Conservation (phyloP, 2,888 invertebrate genomes). For the Amphipoea oculea region DNA sequence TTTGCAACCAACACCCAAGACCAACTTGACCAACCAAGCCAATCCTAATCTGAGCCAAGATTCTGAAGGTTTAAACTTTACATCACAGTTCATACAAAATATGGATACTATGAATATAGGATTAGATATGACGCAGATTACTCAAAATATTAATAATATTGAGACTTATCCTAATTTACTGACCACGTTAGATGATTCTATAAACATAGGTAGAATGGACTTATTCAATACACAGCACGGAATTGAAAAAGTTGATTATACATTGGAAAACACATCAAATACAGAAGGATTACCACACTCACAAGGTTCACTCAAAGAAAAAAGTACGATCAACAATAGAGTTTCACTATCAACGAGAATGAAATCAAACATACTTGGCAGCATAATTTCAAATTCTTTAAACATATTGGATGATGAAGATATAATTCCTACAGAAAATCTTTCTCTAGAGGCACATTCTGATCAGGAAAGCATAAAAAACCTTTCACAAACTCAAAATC, state of each 20-base stretch:
- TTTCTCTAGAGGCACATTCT: slow-evolving; percentile 61
- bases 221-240: neutral
- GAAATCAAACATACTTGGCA: slow-evolving; percentile 63
- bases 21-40: neutral
- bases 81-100: neutral
- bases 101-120: neutral
- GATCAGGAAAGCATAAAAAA: slow-evolving; percentile 58
- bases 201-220: slow-evolving; percentile 8
- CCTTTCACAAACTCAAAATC: slow-evolving; percentile 65
- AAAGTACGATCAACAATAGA: slow-evolving; percentile 6
- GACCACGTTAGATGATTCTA: neutral
- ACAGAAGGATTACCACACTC: neutral
- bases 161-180: neutral
- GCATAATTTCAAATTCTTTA: slow-evolving; percentile 77
- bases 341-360: slow-evolving; percentile 21
- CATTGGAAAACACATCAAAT: neutral
- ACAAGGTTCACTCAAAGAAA: neutral
- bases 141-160: slow-evolving; percentile 2
- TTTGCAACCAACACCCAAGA: slow-evolving; percentile 10
- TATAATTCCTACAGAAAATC: slow-evolving; percentile 44
- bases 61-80: slow-evolving; percentile 1
- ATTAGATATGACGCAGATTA: neutral
- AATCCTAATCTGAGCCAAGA: neutral
- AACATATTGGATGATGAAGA: slow-evolving; percentile 78
- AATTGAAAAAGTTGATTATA: neutral